phyloP scores from a whole-genome alignment of 2,113 vertebrate species.

The Hiodon alosoides region DNA sequence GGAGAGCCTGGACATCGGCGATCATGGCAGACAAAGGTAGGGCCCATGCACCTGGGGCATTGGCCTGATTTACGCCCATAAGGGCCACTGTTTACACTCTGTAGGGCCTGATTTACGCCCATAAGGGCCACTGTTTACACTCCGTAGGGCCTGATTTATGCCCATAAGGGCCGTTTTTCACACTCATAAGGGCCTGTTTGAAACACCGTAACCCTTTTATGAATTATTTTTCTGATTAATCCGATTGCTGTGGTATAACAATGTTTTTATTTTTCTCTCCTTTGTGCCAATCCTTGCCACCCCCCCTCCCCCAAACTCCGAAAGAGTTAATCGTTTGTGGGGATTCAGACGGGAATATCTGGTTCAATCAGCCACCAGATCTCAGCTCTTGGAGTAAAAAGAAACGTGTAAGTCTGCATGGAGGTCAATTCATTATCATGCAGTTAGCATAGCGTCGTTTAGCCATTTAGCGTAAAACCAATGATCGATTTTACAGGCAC shows the following conservation, averaged over 20 bases:
- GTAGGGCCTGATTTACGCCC: too few species aligned
- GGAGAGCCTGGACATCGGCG: background rate
- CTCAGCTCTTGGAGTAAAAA: conserved; percentile 39
- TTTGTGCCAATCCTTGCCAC: background rate
- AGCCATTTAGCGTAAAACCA: background rate
- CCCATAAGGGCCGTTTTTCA: too few species aligned
- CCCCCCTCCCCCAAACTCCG: background rate
- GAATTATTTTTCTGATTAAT: too few species aligned
- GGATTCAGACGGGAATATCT: conserved; percentile 60
- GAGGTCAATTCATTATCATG: background rate
- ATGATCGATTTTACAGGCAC: conserved; percentile 42
- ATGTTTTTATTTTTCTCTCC: background rate
- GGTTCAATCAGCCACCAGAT: conserved; percentile 46
- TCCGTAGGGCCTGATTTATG: too few species aligned
- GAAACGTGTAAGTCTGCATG: conserved; percentile 48
- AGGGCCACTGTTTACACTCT: too few species aligned
- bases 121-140: too few species aligned
- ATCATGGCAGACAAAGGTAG: background rate
- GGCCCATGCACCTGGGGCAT: background rate
- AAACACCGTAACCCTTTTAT: background rate
- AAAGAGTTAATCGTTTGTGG: conserved; percentile 61
- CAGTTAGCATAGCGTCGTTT: background rate
- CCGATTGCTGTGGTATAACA: background rate
- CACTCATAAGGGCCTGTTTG: too few species aligned
- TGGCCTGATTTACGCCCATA: too few species aligned